A percentile compares a stretch with the other conserved stretches of the same genome.
Evolutionary conservation across 2,888 invertebrate genomes (phyloP).

Genomic region (Dryomyza anilis): DNA sequence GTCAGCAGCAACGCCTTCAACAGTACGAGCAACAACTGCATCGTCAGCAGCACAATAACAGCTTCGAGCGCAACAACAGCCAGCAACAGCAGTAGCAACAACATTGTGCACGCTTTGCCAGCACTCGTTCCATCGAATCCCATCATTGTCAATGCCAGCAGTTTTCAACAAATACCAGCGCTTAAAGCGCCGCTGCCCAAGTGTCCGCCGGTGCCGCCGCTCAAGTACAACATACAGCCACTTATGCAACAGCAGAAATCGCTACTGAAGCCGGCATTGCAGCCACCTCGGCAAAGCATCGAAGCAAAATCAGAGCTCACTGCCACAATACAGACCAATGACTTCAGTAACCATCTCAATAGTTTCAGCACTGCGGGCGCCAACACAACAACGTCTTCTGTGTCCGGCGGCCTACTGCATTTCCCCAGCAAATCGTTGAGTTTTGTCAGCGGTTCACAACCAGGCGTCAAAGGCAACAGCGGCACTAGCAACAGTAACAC

Average conservation of each 20-base stretch:
- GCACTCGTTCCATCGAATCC: constrained; percentile 51
- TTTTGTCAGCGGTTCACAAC: constrained; percentile 33
- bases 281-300: constrained; percentile 29
- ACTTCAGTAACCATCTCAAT: not conserved
- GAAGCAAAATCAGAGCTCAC: constrained; percentile 8
- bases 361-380: constrained; percentile 7
- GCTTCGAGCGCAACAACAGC: no score
- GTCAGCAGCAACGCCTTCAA: not conserved
- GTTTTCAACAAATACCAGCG: constrained; percentile 7
- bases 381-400: not conserved
- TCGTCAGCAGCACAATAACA: not conserved
- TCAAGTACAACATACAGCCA: constrained; percentile 51
- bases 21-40: not conserved
- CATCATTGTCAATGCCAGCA: constrained; percentile 37
- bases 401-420: not conserved
- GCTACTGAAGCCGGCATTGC: constrained; percentile 42
- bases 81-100: constrained; percentile 22
- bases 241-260: constrained; percentile 45
- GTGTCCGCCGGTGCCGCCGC: constrained; percentile 52
- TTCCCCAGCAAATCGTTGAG: constrained; percentile 23
- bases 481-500: constrained; percentile 37
- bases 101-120: constrained; percentile 42
- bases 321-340: not conserved
- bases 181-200: constrained; percentile 36
- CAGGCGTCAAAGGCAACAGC: constrained; percentile 32